phyloP scores from a whole-genome alignment of 2,113 vertebrate genomes.

The Urocynchramus pylzowi region DNA sequence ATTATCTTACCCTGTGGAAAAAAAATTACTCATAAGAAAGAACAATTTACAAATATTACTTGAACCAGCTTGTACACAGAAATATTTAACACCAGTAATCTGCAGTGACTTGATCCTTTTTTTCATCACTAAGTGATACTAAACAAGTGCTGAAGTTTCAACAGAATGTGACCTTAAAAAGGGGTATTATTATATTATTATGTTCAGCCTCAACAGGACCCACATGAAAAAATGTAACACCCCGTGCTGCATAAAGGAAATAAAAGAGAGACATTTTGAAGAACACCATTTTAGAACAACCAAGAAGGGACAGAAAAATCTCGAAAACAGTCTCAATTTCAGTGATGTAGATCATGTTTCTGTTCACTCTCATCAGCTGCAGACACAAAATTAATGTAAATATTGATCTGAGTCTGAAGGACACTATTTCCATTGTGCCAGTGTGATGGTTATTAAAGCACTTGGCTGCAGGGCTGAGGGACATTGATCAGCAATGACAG shows the following conservation, averaged over 20 bases:
- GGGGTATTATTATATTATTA: background rate
- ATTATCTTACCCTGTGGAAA: background rate
- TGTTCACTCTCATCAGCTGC: background rate
- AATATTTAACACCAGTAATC: background rate
- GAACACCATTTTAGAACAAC: background rate
- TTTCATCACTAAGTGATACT: background rate
- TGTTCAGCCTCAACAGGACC: background rate
- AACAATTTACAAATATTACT: background rate
- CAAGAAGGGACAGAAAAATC: background rate
- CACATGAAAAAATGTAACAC: background rate
- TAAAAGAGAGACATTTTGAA: background rate
- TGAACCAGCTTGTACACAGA: background rate
- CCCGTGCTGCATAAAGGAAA: background rate
- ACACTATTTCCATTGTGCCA: slow-evolving; percentile 16
- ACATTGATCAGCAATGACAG: slow-evolving; percentile 13
- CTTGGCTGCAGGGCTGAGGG: slow-evolving; percentile 31
- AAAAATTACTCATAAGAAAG: background rate
- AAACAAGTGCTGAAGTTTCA: background rate
- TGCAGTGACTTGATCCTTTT: background rate
- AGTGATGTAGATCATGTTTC: background rate
- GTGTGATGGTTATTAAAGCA: background rate
- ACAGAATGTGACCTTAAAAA: background rate
- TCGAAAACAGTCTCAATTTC: background rate
- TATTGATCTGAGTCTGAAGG: slow-evolving; percentile 60
- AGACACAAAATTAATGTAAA: slow-evolving; percentile 32